A percentile compares a stretch with the other conserved stretches of the same genome.
Evolutionary conservation across 2,113 vertebrate genomes (phyloP).

Genomic region (Felis chaus): DNA sequence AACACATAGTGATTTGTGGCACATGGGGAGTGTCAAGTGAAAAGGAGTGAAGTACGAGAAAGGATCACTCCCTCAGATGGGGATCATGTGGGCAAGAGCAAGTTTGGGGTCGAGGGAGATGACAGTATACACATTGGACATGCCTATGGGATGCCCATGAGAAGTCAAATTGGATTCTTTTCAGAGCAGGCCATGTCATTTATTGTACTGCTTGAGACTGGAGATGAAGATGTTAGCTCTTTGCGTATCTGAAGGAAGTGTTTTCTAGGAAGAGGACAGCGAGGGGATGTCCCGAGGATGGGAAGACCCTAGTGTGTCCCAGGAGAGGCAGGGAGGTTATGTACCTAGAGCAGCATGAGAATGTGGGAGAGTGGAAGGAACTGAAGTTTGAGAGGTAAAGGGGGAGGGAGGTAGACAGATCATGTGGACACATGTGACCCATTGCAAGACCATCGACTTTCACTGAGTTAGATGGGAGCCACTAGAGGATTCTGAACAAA

Average conservation of each 20-base stretch:
- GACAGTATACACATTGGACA: not conserved
- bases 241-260: not conserved
- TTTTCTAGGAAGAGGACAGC: not conserved
- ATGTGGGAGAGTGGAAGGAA: no score
- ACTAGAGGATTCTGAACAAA: not conserved
- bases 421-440: not conserved
- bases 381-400: not conserved
- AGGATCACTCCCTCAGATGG: not conserved
- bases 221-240: not conserved
- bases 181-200: not conserved
- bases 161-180: not conserved
- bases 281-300: not conserved
- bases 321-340: not conserved
- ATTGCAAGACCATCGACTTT: not conserved
- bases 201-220: not conserved
- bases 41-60: not conserved
- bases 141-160: not conserved
- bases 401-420: not conserved
- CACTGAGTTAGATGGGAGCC: not conserved
- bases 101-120: not conserved
- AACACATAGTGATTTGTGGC: fast-evolving
- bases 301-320: no score
- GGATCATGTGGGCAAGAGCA: not conserved
- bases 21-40: not conserved
- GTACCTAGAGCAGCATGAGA: not conserved